Base-by-base conservation (phyloP, 2,888 invertebrate species). In the Drosophila picticornis region DNA sequence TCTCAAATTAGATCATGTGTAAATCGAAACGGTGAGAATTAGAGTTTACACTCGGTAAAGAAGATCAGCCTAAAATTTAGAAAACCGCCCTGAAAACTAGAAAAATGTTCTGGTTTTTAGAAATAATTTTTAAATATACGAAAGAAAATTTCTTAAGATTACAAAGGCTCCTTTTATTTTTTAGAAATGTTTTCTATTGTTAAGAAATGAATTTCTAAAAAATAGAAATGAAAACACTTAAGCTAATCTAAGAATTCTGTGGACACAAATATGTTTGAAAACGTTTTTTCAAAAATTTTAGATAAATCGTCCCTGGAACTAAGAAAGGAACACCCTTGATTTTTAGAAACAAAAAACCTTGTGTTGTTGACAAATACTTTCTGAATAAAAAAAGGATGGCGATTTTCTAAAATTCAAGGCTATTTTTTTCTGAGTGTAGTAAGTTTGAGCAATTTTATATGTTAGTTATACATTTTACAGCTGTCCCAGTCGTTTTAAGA, bases 1-100 rank as follows among this genome's bases (percentile, higher is more conserved):
- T 10, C 67, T 90, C 9, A 90, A 86, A 69, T 50, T 86, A 62
- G 90, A 87, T 66, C 86, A 87, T 43, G 86, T 87, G 22, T 87
- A 81, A 81, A 36, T 22, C 22, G 32, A 29, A 50, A 58, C 43
- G 81, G 66, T 78, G 67, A 78, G 72, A 64, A 55, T 67, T 25
- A 58, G 60, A 51, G 25, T 9, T 46, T 16, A 46, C 46, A 25
- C 46, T 46, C 46, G 16, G 25, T 34, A 34, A 46, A 46, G 16
- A 13, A 25, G 25, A 46, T 16, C 46, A 25, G 46, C 25, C 46
- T 46, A 25, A 46, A 46, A 46, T 46, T 46, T 46, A 16, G 46
- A 16, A 46, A 46, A 46, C 25, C 25, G 46, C 46, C 25, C 46
- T 46, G 46, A 51, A 36, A 25, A 31, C 46, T 25, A 25, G 46